Evolutionary conservation across 2,888 invertebrate genomes (phyloP), one percentile per base, ranked within the genome.

Genomic region (Lithophane semibrunnea): DNA sequence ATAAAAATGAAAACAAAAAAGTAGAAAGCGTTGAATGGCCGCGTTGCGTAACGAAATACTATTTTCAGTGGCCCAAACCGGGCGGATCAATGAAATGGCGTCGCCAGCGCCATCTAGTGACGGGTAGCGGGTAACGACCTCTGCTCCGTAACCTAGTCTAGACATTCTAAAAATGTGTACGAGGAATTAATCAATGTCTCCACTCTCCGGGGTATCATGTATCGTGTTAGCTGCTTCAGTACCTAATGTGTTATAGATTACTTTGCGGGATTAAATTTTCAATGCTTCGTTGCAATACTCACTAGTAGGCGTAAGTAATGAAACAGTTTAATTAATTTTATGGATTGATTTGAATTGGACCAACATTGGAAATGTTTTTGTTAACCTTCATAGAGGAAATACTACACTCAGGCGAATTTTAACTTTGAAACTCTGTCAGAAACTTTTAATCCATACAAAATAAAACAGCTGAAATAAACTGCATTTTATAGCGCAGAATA

Each of bases 71-170:
- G 88, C 88, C 86, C 80, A 87, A 89, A 88, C 85, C 86, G 87
- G 78, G 86, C 86, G 93, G 95, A 95, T 95, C 95, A 95, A 95
- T 95, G 95, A 93, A 91, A 86, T 84, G 83, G 84, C 85, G 88
- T 80, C 77, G 76, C 82, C 79, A 84, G 63, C 92, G 94, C 93
- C 95, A 93, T 94, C 95, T 93, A 87, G 88, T 85, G 90, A 83
- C 86, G 88, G 88, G 90, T 87, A 77, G 86, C 56, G 89, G 91
- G 84, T 90, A 88, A 86, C 88, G 90, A 90, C 90, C 91, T 83
- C 83, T 37, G 75, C 82, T 79, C 60, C 83, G 84, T 87, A 88
- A 84, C 82, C 73, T 80, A 75, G 89, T 86, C 88, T 89, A 88
- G 88, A 88, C 88, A 73, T 68, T 87, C 85, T 87, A 87, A 85